A percentile compares a stretch with the other conserved stretches of the same genome.
Conservation (phyloP, 2,888 invertebrate species). For the Leptopilina drosophilae region DNA sequence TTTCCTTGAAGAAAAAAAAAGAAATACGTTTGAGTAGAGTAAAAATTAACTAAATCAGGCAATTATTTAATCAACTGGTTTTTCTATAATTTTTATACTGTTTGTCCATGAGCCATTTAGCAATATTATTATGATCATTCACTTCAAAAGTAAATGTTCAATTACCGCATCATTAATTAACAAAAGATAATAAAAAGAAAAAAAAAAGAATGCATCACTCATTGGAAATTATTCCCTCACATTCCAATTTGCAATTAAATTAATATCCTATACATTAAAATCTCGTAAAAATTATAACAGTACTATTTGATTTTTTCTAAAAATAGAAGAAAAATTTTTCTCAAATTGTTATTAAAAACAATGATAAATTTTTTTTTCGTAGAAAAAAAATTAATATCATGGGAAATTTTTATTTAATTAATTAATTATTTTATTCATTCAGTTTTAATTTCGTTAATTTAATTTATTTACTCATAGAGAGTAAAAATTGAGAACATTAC, state of each 20-base stretch:
- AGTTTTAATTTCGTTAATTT: too few relatives aligned
- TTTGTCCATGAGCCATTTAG: constrained; percentile 13
- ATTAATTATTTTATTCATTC: too few relatives aligned
- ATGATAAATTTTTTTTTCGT: too few relatives aligned
- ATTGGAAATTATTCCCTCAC: neutral
- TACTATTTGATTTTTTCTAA: too few relatives aligned
- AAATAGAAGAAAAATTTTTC: neutral
- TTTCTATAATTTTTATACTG: constrained; percentile 8
- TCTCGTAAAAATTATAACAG: too few relatives aligned
- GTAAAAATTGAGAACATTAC: too few relatives aligned
- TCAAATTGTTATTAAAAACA: neutral
- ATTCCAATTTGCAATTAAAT: neutral
- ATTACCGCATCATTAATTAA: constrained; percentile 7
- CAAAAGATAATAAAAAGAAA: neutral
- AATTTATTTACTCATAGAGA: too few relatives aligned
- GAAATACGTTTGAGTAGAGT: neutral
- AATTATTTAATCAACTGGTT: constrained; percentile 4
- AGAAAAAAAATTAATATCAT: too few relatives aligned
- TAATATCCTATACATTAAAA: neutral
- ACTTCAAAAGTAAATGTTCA: constrained; percentile 10
- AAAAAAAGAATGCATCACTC: neutral
- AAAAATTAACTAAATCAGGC: constrained; percentile 4
- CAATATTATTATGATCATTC: neutral
- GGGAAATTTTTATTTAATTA: too few relatives aligned
- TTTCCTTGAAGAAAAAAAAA: neutral